A percentile compares a stretch with the other conserved stretches of the same genome.
Evolutionary conservation across 2,888 invertebrate species (phyloP).

Genomic region (Oscheius onirici): DNA sequence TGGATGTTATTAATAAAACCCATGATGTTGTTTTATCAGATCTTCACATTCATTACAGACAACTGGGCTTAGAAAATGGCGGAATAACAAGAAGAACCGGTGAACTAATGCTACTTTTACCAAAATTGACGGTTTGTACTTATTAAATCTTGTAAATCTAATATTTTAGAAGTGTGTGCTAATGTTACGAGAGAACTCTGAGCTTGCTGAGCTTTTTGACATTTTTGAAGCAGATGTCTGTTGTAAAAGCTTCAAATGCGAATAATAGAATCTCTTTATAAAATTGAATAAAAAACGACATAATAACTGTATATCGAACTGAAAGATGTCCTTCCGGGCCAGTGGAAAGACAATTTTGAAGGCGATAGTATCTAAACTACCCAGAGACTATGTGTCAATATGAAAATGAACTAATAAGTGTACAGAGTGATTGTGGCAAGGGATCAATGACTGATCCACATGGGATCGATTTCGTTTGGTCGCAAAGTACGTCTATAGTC

Average conservation of each 20-base stretch:
- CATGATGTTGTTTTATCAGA: conserved; percentile 59
- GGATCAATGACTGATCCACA: conserved; percentile 28
- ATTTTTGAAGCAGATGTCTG: conserved; percentile 62
- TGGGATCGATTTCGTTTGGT: conserved; percentile 20
- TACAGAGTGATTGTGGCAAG: conserved; percentile 30
- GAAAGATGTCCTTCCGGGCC: conserved; percentile 24
- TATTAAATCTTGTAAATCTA: background rate
- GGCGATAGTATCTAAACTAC: conserved; percentile 25
- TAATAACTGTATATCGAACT: conserved; percentile 12
- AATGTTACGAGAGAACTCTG: conserved; percentile 63
- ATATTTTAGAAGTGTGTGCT: conserved; percentile 58
- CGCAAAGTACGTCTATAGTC: conserved; percentile 25
- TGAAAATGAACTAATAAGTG: conserved; percentile 15
- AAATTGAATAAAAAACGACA: background rate
- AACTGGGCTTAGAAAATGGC: conserved; percentile 40
- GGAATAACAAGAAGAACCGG: conserved; percentile 60
- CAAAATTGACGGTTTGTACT: conserved; percentile 63
- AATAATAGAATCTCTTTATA: conserved; percentile 21
- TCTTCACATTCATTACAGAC: conserved; percentile 60
- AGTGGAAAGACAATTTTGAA: conserved; percentile 25
- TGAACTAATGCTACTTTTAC: conserved; percentile 60
- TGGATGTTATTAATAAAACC: conserved; percentile 49
- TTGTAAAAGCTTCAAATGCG: conserved; percentile 42
- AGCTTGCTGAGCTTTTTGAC: conserved; percentile 65
- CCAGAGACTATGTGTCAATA: conserved; percentile 25